Evolutionary conservation across 2,888 invertebrate genomes (phyloP), one percentile per base, ranked within the genome.

Genomic region (Nebria brevicollis): DNA sequence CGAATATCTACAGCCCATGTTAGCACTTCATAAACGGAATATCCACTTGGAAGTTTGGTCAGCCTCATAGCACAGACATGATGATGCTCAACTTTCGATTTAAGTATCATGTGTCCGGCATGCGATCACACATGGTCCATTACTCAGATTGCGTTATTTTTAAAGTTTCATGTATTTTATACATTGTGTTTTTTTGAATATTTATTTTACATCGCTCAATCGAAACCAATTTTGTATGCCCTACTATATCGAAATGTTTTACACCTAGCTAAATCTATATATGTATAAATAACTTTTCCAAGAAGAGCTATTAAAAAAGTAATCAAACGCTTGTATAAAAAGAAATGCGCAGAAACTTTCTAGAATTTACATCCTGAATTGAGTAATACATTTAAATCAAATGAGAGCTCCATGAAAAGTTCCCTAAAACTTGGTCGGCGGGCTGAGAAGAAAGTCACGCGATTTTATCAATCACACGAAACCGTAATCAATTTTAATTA

Each of bases 401-500:
- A 11, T 25, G 20, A 68, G n/a, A 68, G 20, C 8, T 34, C 5
- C 34, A 34, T 34, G 34, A 34, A 34, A 34, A 34, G 34, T 34
- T 34, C 54, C 54, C 11, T 54, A 13, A 54, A 54, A 54, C 11
- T 54, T 54, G 2, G 54, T 54, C 8, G 54, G 54, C 54, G 8
- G 54, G 11, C 54, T 54, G 54, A 54, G 54, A 54, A 54, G 7
- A 54, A 15, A 68, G 68, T 25, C 68, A 68, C 68, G 68, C 26
- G 26, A 26, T 68, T 68, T 68, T 20, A 20, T 68, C 68, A 68
- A 68, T 68, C 68, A 68, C 20, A 20, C 68, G 68, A 54, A 54
- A 13, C 8, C 68, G 13, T 68, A 26, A 68, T 25, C 68, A 68
- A 68, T 68, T 68, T 68, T 68, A 68, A 68, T 68, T 68, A 68